These are phyloP conservation scores for Cryptocephalus moraei DNA, from an alignment of 2,888 invertebrate species.

Conservation along the genomic window DNA sequence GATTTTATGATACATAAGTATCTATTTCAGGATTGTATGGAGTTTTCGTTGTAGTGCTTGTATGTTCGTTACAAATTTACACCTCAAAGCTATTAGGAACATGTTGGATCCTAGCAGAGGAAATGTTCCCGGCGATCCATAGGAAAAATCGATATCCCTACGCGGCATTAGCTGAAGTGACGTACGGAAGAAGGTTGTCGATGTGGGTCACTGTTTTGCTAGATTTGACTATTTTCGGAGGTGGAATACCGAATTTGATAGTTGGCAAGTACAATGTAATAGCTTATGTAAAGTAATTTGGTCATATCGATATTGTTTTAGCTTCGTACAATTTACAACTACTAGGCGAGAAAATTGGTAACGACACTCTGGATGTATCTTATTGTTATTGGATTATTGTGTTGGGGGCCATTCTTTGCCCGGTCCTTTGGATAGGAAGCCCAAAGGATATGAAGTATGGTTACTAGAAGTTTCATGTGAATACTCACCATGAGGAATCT, in stretches of 20 bases:
- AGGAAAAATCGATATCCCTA: slow-evolving; percentile 61
- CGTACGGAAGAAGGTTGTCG: slow-evolving; percentile 55
- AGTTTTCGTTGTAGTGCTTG: slow-evolving; percentile 53
- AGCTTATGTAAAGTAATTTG: neutral
- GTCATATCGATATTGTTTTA: slow-evolving; percentile 29
- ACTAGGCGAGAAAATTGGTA: slow-evolving; percentile 61
- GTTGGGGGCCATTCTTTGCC: slow-evolving; percentile 63
- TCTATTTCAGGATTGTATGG: slow-evolving; percentile 54
- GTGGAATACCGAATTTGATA: slow-evolving; percentile 69
- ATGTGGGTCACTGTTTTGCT: slow-evolving; percentile 57
- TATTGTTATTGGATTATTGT: slow-evolving; percentile 79
- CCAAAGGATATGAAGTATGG: slow-evolving; percentile 85
- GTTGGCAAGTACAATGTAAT: slow-evolving; percentile 46
- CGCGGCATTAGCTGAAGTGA: slow-evolving; percentile 71
- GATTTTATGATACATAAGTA: neutral
- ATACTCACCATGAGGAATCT: neutral
- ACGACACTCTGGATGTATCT: slow-evolving; percentile 53
- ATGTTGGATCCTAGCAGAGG: slow-evolving; percentile 72
- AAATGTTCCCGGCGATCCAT: slow-evolving; percentile 50
- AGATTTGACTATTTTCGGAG: slow-evolving; percentile 66
- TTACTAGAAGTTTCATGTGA: neutral
- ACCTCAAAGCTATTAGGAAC: slow-evolving; percentile 70
- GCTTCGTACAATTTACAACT: slow-evolving; percentile 72
- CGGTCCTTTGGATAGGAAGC: slow-evolving; percentile 80
- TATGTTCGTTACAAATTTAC: slow-evolving; percentile 65